These are phyloP conservation scores for Congeria kusceri DNA, from an alignment of 2,888 invertebrate genomes.

Conservation along the genomic window DNA sequence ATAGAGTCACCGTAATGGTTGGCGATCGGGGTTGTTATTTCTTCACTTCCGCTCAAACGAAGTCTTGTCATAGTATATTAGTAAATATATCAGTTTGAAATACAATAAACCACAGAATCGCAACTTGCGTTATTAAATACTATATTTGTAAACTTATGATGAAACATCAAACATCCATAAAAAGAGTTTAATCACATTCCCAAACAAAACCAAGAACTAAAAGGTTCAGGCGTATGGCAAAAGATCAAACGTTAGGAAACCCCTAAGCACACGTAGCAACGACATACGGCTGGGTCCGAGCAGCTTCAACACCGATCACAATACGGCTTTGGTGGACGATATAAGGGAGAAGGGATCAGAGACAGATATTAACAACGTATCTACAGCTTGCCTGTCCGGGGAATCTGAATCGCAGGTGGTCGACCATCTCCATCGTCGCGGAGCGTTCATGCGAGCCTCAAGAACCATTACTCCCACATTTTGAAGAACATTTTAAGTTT, in stretches of 20 bases:
- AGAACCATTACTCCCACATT: conserved; percentile 51
- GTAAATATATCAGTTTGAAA: too few species aligned
- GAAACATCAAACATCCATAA: too few species aligned
- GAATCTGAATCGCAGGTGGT: conserved; percentile 41
- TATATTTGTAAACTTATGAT: too few species aligned
- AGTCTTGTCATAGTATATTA: too few species aligned
- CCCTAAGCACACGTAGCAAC: conserved; percentile 1
- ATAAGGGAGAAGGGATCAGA: background rate
- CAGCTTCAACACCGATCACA: background rate
- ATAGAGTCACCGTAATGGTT: background rate
- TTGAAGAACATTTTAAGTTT: background rate
- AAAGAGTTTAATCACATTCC: too few species aligned
- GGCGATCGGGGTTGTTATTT: too few species aligned
- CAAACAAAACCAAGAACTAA: too few species aligned
- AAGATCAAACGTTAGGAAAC: background rate
- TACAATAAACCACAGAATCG: too few species aligned
- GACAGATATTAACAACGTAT: conserved; percentile 22
- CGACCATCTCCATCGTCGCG: conserved; percentile 57
- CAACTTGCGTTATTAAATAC: too few species aligned
- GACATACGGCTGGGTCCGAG: background rate
- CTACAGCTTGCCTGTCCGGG: conserved; percentile 61
- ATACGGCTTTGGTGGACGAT: background rate
- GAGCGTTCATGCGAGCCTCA: conserved; percentile 51
- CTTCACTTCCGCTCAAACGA: too few species aligned
- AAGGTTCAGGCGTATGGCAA: too few species aligned